A percentile compares a stretch with the other conserved stretches of the same genome.
Evolutionary conservation across 2,797 vertebrate species (phyloP).

Genomic region (Hapalemur alaotrensis): DNA sequence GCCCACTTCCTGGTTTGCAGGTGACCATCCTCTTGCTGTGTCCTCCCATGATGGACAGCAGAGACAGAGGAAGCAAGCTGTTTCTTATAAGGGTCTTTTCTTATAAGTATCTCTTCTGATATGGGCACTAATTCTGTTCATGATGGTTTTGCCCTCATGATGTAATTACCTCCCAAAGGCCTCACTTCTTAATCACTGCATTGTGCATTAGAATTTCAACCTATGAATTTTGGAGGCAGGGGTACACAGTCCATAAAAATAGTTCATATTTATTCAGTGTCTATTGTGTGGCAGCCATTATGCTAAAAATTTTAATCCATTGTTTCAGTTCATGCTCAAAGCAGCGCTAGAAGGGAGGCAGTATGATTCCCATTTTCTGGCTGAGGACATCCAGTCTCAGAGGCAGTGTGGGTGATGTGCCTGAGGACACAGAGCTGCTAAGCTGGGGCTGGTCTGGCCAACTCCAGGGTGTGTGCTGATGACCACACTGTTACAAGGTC

Average conservation of each 20-base stretch:
- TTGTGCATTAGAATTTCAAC: background rate
- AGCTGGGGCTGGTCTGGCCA: background rate
- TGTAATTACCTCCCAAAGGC: background rate
- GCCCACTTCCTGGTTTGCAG: background rate
- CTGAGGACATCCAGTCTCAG: background rate
- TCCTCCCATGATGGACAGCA: background rate
- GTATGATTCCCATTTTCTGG: background rate
- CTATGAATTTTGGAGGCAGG: background rate
- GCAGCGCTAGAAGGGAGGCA: background rate
- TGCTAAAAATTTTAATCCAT: background rate
- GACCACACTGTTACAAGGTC: background rate
- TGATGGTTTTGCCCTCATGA: background rate
- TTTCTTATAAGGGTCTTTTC: background rate
- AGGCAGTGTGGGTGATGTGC: background rate
- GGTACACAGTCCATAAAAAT: background rate
- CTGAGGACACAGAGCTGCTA: rapidly evolving
- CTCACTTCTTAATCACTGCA: background rate
- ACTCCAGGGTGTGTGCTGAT: background rate
- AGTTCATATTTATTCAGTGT: background rate
- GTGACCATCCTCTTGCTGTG: background rate
- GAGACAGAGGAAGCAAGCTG: background rate
- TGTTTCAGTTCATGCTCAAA: background rate
- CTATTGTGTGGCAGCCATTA: background rate
- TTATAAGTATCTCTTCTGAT: background rate
- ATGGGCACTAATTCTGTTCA: background rate